These are phyloP conservation scores for Lanistes nyassanus DNA, from an alignment of 1,140 invertebrate species.

Conservation along the genomic window DNA sequence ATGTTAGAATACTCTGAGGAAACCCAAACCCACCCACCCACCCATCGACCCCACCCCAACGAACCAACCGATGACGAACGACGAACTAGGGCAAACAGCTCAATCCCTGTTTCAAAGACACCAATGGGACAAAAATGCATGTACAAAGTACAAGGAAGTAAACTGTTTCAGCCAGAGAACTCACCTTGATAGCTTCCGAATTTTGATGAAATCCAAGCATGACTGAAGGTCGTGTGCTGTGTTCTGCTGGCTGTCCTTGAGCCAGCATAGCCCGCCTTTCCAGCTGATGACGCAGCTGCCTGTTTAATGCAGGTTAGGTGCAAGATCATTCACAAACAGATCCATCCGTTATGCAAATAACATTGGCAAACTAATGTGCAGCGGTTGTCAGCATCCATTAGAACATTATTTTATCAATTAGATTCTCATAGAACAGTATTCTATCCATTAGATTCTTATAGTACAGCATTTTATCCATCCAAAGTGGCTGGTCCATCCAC, in stretches of 20 bases:
- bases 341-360: not conserved
- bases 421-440: not conserved
- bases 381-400: not conserved
- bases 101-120: too few species aligned
- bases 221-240: too few species aligned
- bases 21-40: too few species aligned
- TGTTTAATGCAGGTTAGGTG: not conserved
- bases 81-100: too few species aligned
- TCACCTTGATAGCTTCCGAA: too few species aligned
- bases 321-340: not conserved
- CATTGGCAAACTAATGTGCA: not conserved
- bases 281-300: conserved; percentile 9
- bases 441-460: not conserved
- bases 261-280: not conserved
- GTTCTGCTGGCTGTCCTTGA: not conserved
- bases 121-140: too few species aligned
- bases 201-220: too few species aligned
- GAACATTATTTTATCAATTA: not conserved
- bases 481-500: not conserved
- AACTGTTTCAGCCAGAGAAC: too few species aligned
- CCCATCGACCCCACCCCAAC: too few species aligned
- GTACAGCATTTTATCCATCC: not conserved
- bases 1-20: too few species aligned
- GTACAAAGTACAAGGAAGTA: too few species aligned
- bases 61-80: too few species aligned